Evolutionary conservation across 2,888 invertebrate genomes (phyloP).

Genomic region (Drosophila setosimentum): DNA sequence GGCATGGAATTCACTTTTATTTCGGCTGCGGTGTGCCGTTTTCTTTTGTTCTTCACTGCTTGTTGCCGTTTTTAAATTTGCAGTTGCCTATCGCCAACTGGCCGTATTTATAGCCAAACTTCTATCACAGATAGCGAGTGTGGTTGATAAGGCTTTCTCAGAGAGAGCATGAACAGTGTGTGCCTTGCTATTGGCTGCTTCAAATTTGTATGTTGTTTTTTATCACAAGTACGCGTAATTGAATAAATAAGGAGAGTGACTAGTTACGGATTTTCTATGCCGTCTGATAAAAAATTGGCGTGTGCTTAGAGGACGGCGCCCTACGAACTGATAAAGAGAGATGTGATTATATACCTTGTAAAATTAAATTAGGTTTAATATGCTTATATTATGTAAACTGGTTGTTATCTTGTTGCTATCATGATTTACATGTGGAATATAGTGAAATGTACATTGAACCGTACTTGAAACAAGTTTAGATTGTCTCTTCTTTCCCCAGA

Average conservation of each 20-base stretch:
- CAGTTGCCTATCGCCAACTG: slow-evolving; percentile 13
- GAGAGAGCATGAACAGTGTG: neutral
- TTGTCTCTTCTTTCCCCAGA: neutral
- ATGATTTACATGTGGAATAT: neutral
- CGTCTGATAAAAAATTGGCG: slow-evolving; percentile 37
- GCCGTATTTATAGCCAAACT: slow-evolving; percentile 59
- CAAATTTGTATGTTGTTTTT: too few species aligned
- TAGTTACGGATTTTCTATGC: neutral
- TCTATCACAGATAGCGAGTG: slow-evolving; percentile 6
- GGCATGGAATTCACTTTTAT: slow-evolving; percentile 67
- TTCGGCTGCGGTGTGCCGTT: slow-evolving; percentile 57
- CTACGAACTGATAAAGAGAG: slow-evolving; percentile 1
- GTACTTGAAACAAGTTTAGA: neutral
- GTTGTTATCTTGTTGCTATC: neutral
- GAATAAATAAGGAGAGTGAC: slow-evolving; percentile 2
- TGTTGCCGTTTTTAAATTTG: slow-evolving; percentile 52
- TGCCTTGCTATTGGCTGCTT: slow-evolving; percentile 30
- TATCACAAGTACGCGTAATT: slow-evolving; percentile 28
- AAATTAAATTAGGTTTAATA: neutral
- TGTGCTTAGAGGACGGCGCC: slow-evolving; percentile 14
- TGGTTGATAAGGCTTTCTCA: neutral
- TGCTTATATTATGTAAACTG: neutral
- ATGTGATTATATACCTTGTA: neutral
- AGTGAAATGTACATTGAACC: neutral
- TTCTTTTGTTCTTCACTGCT: slow-evolving; percentile 46